Evolutionary conservation across 2,797 vertebrate genomes (phyloP), one percentile per base, ranked within the genome.

Genomic region (Cygnus olor): DNA sequence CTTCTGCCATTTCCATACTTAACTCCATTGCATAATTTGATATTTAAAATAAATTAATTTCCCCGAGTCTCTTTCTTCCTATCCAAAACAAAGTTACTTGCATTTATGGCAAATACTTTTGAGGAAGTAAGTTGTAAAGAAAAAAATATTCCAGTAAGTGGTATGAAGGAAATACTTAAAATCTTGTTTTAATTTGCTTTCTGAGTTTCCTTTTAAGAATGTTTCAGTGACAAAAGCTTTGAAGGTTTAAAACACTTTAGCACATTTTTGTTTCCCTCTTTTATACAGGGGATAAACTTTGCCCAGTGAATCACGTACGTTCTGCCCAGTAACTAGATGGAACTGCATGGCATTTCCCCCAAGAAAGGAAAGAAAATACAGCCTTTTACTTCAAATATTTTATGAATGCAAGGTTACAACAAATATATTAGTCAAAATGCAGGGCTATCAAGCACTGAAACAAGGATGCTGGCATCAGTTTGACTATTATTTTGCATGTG

Each of bases 361-460:
- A 87, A 90, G 65, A 92, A 96, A 97, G 94, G 92, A 96, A 77
- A 97, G 93, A 92, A 97, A 94, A 95, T 94, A 96, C 91, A 97
- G 84, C 68, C 22, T 98, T 97, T 96, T 97, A 96, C 97, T 98
- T 97, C 89, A 96, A 97, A 96, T 96, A 96, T 92, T 95, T 97
- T 96, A 97, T 89, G 88, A 97, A 96, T 93, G 93, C 86, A 94
- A 79, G 91, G 91, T 92, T 97, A 96, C 95, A 97, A 95, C 94
- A 97, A 97, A 92, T 74, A 74, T 91, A 91, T 97, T 93, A 96
- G 90, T 96, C 86, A 94, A 96, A 94, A 96, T 89, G 92, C 90
- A 96, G 88, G 90, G 91, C 84, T 84, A 93, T 88, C 88, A 93
- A 96, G 79, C 94, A 96, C 90, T 97, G 89, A 97, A 94, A 91